phyloP scores from a whole-genome alignment of 2,797 vertebrate genomes.

The Ispidina picta region DNA sequence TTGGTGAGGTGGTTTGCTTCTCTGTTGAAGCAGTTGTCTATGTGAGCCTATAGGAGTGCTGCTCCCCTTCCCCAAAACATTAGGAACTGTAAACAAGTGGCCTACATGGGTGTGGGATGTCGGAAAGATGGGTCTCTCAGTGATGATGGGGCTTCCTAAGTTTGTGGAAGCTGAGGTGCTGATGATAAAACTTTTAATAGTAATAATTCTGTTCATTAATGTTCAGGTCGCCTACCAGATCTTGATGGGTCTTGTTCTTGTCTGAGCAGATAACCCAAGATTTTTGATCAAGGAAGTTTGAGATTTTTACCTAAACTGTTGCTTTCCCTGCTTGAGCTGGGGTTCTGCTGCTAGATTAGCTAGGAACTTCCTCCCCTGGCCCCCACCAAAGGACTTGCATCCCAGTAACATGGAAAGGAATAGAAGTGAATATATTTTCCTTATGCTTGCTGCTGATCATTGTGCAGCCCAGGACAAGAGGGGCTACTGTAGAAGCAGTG shows the following conservation, averaged over 20 bases:
- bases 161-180: not conserved
- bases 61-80: not conserved
- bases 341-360: not conserved
- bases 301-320: conserved; percentile 2
- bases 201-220: too few species aligned
- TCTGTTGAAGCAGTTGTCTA: not conserved
- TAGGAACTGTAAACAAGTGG: not conserved
- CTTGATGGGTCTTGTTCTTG: not conserved
- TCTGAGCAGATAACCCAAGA: not conserved
- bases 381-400: not conserved
- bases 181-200: not conserved
- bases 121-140: not conserved
- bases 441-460: not conserved
- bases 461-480: not conserved
- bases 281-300: not conserved
- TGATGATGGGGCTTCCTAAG: not conserved
- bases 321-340: not conserved
- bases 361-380: rapidly evolving
- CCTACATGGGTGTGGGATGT: not conserved
- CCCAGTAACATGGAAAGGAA: not conserved
- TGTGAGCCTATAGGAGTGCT: not conserved
- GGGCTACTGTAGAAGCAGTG: not conserved
- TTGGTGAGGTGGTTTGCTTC: not conserved
- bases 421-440: not conserved
- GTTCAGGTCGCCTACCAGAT: not conserved